phyloP scores from a whole-genome alignment of 2,113 vertebrate species.

The Balaenoptera acutorostrata region DNA sequence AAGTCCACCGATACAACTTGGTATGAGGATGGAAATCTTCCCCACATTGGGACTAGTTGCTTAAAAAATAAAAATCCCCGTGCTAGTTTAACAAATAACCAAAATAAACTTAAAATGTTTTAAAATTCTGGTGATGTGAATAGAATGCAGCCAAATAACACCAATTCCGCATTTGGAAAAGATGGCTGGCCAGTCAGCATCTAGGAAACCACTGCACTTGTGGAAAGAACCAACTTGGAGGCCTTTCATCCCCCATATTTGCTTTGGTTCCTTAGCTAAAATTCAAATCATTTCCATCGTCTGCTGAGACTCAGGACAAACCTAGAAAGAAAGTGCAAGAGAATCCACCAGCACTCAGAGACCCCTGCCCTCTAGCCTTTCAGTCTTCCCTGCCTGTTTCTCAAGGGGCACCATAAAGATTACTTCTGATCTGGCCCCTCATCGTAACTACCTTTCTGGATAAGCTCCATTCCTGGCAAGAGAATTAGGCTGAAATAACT shows the following conservation, averaged over 20 bases:
- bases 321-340: not conserved
- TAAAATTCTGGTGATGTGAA: not conserved
- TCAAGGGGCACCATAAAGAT: not conserved
- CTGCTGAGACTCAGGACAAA: not conserved
- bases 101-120: not conserved
- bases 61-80: not conserved
- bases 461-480: not conserved
- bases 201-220: not conserved
- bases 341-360: not conserved
- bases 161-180: not conserved
- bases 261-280: slow-evolving; percentile 24
- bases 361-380: not conserved
- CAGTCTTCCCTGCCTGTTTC: not conserved
- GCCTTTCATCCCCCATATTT: not conserved
- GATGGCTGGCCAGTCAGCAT: not conserved
- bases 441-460: not conserved
- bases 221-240: not conserved
- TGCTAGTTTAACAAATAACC: not conserved
- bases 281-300: not conserved
- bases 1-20: not conserved
- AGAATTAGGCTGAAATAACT: not conserved
- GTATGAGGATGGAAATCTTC: not conserved
- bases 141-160: not conserved
- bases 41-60: not conserved
- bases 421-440: not conserved